These are phyloP conservation scores for Brachypodius melanocephalos DNA, from an alignment of 2,113 vertebrate genomes.

Conservation along the genomic window DNA sequence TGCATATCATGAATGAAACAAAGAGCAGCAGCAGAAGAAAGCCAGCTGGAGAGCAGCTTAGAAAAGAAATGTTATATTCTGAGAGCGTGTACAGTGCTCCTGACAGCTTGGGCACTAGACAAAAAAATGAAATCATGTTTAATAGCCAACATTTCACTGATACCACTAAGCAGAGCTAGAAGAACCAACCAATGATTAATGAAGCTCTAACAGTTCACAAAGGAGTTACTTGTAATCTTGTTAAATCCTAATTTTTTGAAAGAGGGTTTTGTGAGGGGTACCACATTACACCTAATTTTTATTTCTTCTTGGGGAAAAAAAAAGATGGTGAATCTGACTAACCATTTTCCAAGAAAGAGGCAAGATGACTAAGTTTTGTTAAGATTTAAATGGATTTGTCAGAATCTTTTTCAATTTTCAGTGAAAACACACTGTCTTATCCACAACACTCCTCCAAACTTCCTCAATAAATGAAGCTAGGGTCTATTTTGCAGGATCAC, in stretches of 20 bases:
- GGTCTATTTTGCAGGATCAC: not conserved
- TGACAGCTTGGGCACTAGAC: not conserved
- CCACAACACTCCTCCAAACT: not conserved
- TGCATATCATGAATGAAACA: conserved; percentile 16
- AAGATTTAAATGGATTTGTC: not conserved
- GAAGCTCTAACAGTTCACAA: not conserved
- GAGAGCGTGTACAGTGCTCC: not conserved
- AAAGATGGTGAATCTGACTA: not conserved
- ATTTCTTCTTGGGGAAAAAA: not conserved
- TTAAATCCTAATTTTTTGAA: not conserved
- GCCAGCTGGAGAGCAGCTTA: not conserved
- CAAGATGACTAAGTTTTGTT: not conserved
- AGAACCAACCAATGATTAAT: not conserved
- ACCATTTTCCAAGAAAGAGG: not conserved
- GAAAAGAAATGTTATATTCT: not conserved
- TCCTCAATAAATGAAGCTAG: not conserved
- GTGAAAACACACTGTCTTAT: not conserved
- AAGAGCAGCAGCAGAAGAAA: not conserved
- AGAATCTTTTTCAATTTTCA: not conserved
- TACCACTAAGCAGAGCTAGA: not conserved
- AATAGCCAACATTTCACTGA: not conserved
- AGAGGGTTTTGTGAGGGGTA: not conserved
- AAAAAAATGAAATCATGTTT: not conserved
- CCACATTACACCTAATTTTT: not conserved
- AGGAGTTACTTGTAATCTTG: not conserved